Evolutionary conservation across 2,888 invertebrate species (phyloP).

Genomic region (Nysson spinosus): DNA sequence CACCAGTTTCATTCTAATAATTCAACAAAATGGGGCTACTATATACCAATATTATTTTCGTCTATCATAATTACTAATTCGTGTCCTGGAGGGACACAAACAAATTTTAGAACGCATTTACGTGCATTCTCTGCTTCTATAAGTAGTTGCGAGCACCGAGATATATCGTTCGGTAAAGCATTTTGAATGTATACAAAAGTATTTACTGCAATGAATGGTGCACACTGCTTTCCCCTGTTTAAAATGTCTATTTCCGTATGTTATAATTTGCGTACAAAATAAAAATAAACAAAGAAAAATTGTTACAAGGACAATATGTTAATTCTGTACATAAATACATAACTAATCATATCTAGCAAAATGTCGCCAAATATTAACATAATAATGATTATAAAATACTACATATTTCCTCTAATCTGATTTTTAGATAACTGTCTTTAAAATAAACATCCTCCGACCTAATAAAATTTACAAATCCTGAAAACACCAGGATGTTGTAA

Average conservation of each 20-base stretch:
- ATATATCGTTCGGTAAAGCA: constrained; percentile 16
- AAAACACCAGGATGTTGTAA: constrained; percentile 24
- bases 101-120: constrained; percentile 20
- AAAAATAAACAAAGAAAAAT: constrained; percentile 37
- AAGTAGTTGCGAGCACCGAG: constrained; percentile 3
- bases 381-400: constrained; percentile 1
- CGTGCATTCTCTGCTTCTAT: constrained; percentile 5
- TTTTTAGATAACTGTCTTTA: not conserved
- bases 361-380: not conserved
- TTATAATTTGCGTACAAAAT: constrained; percentile 16
- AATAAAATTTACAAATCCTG: constrained; percentile 31
- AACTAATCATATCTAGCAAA: constrained; percentile 9
- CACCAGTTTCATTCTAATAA: not conserved
- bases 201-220: constrained; percentile 20
- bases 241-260: constrained; percentile 13
- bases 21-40: constrained; percentile 4
- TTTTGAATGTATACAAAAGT: constrained; percentile 28
- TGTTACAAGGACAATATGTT: constrained; percentile 15
- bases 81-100: constrained; percentile 20
- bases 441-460: not conserved
- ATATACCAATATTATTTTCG: constrained; percentile 9
- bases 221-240: constrained; percentile 24
- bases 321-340: constrained; percentile 27
- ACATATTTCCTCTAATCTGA: not conserved
- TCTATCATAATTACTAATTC: constrained; percentile 18